Percentiles rank a stretch among this genome's conserved stretches.
Evolutionary conservation across 2,797 vertebrate species (phyloP).

Genomic region (Graptemys geographica): DNA sequence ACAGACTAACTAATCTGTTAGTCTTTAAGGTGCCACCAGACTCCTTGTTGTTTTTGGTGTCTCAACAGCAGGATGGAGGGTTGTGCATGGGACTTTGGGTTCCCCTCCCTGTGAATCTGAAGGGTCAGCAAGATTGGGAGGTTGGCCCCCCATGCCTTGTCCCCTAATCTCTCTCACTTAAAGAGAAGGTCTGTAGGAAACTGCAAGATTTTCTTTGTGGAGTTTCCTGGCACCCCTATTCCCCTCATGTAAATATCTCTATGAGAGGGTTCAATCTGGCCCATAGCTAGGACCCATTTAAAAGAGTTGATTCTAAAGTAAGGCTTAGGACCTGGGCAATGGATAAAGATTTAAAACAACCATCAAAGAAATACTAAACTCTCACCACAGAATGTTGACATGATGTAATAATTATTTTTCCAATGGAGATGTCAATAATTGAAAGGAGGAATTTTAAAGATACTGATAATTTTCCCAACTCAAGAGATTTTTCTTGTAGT

Average conservation of each 20-base stretch:
- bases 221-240: neutral
- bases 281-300: neutral
- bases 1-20: too few species aligned
- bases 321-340: constrained; percentile 10
- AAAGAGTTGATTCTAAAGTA: neutral
- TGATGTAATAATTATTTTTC: constrained; percentile 48
- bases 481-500: neutral
- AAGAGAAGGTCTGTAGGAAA: too few species aligned
- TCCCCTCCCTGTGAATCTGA: neutral
- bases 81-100: neutral
- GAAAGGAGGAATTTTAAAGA: neutral
- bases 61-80: neutral
- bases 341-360: constrained; percentile 7
- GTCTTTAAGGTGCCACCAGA: too few species aligned
- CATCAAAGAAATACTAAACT: constrained; percentile 28
- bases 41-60: too few species aligned
- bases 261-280: neutral
- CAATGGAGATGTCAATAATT: constrained; percentile 17
- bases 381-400: constrained; percentile 35
- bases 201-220: too few species aligned
- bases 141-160: neutral
- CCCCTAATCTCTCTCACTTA: neutral
- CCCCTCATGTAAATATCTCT: accelerated
- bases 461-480: neutral
- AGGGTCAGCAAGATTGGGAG: neutral